Evolutionary conservation across 1,140 invertebrate species (phyloP), one percentile per base, ranked within the genome.

Genomic region (Hylaeus anthracinus): DNA sequence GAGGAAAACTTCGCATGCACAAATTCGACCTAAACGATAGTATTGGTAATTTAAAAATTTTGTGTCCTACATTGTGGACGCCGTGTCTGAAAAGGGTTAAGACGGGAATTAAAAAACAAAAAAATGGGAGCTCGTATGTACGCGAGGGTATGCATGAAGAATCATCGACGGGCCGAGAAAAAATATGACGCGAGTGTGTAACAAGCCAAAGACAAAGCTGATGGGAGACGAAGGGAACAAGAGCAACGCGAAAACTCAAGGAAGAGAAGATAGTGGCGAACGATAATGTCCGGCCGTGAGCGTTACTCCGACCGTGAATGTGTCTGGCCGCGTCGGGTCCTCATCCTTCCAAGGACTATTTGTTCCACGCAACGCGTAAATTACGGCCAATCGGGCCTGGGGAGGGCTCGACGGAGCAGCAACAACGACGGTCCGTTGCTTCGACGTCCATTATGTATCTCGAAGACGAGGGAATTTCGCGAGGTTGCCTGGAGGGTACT

Each of bases 281-380:
- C 70, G 86, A 87, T 87, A 87, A 87, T 87, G 85, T 83, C 60
- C 78, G 64, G 77, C 73, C 77, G 64, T 83, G 81, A 87, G 84
- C 85, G 85, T 86, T 87, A 87, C 70, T 77, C 55, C 10, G 71
- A n/a, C 69, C 73, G 72, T 73, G 84, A 71, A 83, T 83, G 85
- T 72, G 76, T 83, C 81, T 77, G 79, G 65, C 65, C 45, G 39
- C 73, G 63, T 53, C 60, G 80, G 74, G 79, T 84, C 85, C 81
- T 86, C 86, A 78, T 86, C 64, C 74, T 66, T 74, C 65, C 58
- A 55, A 81, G 78, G 85, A 87, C 84, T 87, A 86, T 87, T 87
- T 84, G 82, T 82, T 87, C 86, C 86, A 87, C 82, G 86, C 86
- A 86, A 87, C 71, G 86, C 85, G 86, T 86, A 87, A 87, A 87